Percentiles rank a stretch among this genome's conserved stretches.
phyloP scores from a whole-genome alignment of 2,113 vertebrate genomes.

The Barnardius zonarius region DNA sequence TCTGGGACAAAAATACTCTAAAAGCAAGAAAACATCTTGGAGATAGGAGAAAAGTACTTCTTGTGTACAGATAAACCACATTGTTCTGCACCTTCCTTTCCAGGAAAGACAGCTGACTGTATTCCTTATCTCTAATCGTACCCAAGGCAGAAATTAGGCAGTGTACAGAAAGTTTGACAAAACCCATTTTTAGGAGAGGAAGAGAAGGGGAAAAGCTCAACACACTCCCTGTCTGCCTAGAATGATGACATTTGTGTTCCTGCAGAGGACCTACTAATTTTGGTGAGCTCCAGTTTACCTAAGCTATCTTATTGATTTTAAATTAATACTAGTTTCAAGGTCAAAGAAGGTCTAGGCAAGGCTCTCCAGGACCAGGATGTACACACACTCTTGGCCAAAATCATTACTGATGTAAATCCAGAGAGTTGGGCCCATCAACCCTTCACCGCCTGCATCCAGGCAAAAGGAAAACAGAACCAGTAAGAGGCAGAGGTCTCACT shows the following conservation, averaged over 20 bases:
- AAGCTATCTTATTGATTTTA: neutral
- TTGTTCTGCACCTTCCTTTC: constrained; percentile 56
- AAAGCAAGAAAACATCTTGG: constrained; percentile 6
- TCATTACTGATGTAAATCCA: constrained; percentile 2
- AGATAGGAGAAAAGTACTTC: neutral
- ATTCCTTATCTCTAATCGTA: constrained; percentile 26
- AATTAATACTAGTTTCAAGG: constrained; percentile 12
- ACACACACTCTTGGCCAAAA: neutral
- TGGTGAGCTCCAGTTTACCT: neutral
- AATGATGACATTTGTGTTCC: neutral
- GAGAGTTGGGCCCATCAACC: neutral
- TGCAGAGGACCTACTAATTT: neutral
- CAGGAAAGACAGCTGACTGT: constrained; percentile 25
- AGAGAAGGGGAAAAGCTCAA: neutral
- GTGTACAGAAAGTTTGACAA: neutral
- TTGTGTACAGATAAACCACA: constrained; percentile 34
- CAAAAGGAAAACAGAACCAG: neutral
- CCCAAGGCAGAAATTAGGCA: neutral
- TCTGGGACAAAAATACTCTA: constrained; percentile 12
- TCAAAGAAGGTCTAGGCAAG: neutral
- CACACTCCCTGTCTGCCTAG: neutral
- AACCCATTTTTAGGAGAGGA: neutral
- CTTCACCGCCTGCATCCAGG: neutral
- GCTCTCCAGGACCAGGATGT: neutral
- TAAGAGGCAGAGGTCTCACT: neutral